Percentiles rank a stretch among this genome's conserved stretches.
phyloP scores from a whole-genome alignment of 2,113 vertebrate species.

The Microcebus jonahi region DNA sequence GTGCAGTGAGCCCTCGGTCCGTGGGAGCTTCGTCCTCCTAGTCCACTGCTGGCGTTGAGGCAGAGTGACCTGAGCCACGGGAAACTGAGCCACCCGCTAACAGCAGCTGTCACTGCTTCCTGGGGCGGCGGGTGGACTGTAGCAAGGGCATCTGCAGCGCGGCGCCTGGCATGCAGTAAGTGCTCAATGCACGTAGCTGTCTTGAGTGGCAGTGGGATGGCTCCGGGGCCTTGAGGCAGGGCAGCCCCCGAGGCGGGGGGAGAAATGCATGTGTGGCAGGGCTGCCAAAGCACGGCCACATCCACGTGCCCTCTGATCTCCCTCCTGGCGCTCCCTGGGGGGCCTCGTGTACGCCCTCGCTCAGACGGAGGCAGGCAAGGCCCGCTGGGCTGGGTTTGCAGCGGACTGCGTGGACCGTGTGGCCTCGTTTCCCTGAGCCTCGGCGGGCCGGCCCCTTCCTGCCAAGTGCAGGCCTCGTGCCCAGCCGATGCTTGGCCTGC shows the following conservation, averaged over 20 bases:
- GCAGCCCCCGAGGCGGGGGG: accelerated
- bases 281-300: background rate
- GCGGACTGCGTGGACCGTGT: background rate
- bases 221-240: background rate
- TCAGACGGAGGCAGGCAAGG: background rate
- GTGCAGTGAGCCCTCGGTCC: accelerated
- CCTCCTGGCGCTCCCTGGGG: background rate
- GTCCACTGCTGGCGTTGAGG: accelerated
- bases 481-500: background rate
- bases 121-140: too few relatives aligned
- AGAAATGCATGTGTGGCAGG: background rate
- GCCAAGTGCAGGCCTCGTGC: too few relatives aligned
- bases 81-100: accelerated
- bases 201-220: accelerated
- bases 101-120: accelerated
- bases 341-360: accelerated
- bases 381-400: background rate
- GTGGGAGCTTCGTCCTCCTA: accelerated
- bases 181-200: accelerated
- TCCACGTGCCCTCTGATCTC: background rate
- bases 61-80: background rate
- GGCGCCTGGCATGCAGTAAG: accelerated
- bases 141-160: background rate
- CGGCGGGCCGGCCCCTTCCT: background rate
- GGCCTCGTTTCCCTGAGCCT: background rate